These are phyloP conservation scores for Aphyosemion australe DNA, from an alignment of 2,113 vertebrate genomes.

Conservation along the genomic window DNA sequence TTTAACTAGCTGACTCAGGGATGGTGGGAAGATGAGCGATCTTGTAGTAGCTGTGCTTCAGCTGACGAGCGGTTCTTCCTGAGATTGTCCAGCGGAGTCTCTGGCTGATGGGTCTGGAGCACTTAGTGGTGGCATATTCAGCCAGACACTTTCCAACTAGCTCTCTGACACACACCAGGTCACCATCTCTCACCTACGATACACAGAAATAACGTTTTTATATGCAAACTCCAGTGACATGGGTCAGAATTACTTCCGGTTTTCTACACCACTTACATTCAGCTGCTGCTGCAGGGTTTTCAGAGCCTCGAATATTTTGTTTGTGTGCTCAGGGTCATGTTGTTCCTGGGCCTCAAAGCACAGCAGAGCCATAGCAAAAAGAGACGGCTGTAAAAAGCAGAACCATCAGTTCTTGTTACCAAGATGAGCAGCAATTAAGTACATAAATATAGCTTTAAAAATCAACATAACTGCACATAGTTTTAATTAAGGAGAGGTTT, in stretches of 20 bases:
- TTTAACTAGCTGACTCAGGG: slow-evolving; percentile 85
- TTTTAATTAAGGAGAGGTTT: neutral
- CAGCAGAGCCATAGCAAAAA: slow-evolving; percentile 88
- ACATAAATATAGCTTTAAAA: too few species aligned
- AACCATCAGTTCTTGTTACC: neutral
- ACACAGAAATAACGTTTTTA: neutral
- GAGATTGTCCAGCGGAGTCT: slow-evolving; percentile 96
- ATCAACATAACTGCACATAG: neutral
- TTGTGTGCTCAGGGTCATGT: slow-evolving; percentile 79
- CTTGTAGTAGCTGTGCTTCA: slow-evolving; percentile 95
- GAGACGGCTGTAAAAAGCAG: slow-evolving; percentile 83
- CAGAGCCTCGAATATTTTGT: slow-evolving; percentile 80
- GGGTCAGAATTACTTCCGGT: too few species aligned
- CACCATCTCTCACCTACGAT: slow-evolving; percentile 85
- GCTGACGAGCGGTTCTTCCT: slow-evolving; percentile 89
- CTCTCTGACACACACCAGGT: slow-evolving; percentile 88
- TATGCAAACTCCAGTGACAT: too few species aligned
- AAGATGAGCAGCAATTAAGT: neutral
- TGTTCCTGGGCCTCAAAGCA: slow-evolving; percentile 86
- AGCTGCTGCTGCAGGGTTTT: slow-evolving; percentile 84
- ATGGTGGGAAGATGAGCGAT: slow-evolving; percentile 95
- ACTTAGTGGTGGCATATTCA: slow-evolving; percentile 90
- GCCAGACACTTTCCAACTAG: slow-evolving; percentile 90
- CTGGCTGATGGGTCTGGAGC: slow-evolving; percentile 88
- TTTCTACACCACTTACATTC: slow-evolving; percentile 77